Conservation (phyloP, 1,140 invertebrate species). For the Teleogryllus occipitalis region DNA sequence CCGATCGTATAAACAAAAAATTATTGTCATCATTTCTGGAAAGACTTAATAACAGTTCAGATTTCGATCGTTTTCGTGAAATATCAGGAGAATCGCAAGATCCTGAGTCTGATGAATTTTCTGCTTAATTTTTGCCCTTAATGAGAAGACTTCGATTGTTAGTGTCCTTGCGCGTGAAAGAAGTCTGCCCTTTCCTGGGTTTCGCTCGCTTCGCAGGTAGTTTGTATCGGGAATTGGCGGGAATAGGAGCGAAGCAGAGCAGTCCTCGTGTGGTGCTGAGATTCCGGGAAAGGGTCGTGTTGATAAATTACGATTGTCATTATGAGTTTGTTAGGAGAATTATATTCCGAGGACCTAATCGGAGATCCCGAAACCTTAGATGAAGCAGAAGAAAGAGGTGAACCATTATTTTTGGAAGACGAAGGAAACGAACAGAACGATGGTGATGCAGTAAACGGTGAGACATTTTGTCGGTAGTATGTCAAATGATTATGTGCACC, state of each 20-base stretch:
- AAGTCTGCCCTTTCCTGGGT: no score
- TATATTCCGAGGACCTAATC: neutral
- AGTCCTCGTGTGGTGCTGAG: no score
- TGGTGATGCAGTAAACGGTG: neutral
- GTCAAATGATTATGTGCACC: neutral
- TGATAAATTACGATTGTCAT: neutral
- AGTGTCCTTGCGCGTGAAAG: no score
- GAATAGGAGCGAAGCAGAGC: no score
- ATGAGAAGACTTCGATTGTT: neutral
- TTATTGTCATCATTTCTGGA: slow-evolving; percentile 26
- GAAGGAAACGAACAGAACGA: neutral
- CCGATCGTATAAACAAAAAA: slow-evolving; percentile 28
- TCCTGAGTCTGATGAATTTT: neutral
- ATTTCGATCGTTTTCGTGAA: slow-evolving; percentile 12
- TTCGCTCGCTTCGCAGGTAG: no score
- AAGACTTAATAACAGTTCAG: slow-evolving; percentile 23
- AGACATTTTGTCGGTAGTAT: neutral
- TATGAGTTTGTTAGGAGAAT: neutral
- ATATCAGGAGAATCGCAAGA: neutral
- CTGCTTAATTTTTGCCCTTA: neutral
- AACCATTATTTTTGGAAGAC: neutral
- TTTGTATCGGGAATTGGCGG: no score
- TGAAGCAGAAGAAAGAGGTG: neutral
- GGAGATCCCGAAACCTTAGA: neutral
- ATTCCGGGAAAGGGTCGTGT: no score